Percentiles rank a stretch among this genome's conserved stretches.
These are phyloP conservation scores for Bombyx mandarina DNA, from an alignment of 1,140 invertebrate genomes.

Conservation along the genomic window DNA sequence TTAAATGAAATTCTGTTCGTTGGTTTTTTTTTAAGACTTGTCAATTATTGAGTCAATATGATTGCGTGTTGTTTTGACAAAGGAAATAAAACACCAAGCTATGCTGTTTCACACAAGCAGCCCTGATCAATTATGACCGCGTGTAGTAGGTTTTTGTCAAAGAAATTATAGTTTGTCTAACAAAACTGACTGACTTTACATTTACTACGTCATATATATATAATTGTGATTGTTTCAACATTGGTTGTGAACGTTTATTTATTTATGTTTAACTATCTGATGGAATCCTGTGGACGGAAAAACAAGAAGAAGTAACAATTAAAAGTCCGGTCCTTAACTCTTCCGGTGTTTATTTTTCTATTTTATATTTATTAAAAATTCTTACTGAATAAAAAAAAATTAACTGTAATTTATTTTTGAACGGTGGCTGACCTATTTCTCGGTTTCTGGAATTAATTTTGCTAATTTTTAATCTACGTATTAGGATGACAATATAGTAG, in stretches of 20 bases:
- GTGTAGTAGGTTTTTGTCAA: too few relatives aligned
- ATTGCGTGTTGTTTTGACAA: neutral
- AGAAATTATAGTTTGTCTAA: too few relatives aligned
- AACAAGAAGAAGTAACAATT: too few relatives aligned
- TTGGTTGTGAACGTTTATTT: slow-evolving; percentile 15
- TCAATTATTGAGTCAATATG: slow-evolving; percentile 65
- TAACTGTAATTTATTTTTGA: slow-evolving; percentile 32
- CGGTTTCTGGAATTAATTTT: too few relatives aligned
- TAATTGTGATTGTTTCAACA: slow-evolving; percentile 4
- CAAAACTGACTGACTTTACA: too few relatives aligned
- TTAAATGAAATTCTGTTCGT: slow-evolving; percentile 17
- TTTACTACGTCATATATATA: too few relatives aligned
- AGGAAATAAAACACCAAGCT: too few relatives aligned
- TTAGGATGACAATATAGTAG: slow-evolving; percentile 61
- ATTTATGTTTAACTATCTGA: slow-evolving; percentile 4
- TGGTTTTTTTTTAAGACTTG: slow-evolving; percentile 44
- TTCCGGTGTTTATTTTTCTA: slow-evolving; percentile 63
- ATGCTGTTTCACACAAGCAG: too few relatives aligned
- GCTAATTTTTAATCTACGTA: slow-evolving; percentile 42
- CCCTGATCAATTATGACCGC: too few relatives aligned
- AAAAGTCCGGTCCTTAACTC: too few relatives aligned
- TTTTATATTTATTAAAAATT: slow-evolving; percentile 40
- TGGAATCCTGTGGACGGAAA: slow-evolving; percentile 23
- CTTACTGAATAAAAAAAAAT: too few relatives aligned
- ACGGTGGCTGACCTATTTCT: too few relatives aligned